Percentiles rank a stretch among this genome's conserved stretches.
Evolutionary conservation across 2,797 vertebrate genomes (phyloP).

Genomic region (Paguma larvata): DNA sequence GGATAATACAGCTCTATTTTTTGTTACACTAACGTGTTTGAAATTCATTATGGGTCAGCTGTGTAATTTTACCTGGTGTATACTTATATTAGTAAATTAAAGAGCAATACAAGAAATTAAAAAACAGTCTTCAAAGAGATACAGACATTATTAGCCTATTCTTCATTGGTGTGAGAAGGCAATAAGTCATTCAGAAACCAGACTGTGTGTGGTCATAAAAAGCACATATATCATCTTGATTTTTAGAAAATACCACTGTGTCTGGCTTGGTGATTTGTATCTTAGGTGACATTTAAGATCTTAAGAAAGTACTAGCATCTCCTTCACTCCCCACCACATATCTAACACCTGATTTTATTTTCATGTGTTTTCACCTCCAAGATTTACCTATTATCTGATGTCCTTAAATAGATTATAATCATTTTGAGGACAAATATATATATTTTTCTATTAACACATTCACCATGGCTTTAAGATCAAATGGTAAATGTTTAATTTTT

Average conservation of each 20-base stretch:
- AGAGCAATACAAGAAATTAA: background rate
- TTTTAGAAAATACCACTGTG: constrained; percentile 43
- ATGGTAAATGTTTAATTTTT: background rate
- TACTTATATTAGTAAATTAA: background rate
- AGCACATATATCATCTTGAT: constrained; percentile 1
- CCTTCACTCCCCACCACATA: background rate
- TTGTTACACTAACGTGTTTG: background rate
- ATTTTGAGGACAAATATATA: background rate
- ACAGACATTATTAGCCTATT: background rate
- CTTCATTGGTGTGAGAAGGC: background rate
- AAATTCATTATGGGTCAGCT: constrained; percentile 12
- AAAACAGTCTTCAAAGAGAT: background rate
- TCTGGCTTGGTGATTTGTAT: constrained; percentile 33
- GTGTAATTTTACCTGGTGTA: background rate
- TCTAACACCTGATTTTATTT: constrained; percentile 57
- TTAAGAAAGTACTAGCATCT: background rate
- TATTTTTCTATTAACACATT: background rate
- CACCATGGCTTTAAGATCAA: background rate
- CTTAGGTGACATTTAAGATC: constrained; percentile 20
- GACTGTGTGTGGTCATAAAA: constrained; percentile 45
- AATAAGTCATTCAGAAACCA: background rate
- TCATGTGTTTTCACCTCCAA: constrained; percentile 35
- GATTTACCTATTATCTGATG: constrained; percentile 13
- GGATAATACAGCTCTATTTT: background rate
- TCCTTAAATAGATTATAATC: constrained; percentile 9